Conservation (phyloP, 2,797 vertebrate genomes). For the Choloepus didactylus region DNA sequence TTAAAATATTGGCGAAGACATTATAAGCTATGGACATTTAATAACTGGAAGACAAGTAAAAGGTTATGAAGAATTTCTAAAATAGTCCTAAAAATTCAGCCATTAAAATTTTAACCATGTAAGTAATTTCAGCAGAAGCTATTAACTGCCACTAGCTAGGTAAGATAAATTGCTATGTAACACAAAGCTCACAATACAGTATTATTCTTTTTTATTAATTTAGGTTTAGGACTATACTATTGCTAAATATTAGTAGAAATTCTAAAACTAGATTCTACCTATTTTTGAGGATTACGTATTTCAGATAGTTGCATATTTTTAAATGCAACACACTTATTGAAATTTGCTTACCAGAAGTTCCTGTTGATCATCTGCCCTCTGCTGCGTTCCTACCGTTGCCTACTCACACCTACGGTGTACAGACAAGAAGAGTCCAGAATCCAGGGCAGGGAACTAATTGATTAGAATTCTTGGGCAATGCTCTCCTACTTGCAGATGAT, state of each 20-base stretch:
- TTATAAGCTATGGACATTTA: neutral
- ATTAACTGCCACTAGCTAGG: neutral
- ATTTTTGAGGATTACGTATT: neutral
- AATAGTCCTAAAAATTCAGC: neutral
- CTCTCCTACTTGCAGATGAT: neutral
- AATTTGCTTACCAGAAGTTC: neutral
- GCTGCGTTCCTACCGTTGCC: neutral
- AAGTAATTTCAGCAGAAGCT: neutral
- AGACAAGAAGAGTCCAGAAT: neutral
- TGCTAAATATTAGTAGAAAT: neutral
- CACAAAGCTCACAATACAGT: neutral
- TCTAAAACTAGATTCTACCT: constrained; percentile 15
- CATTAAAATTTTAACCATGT: neutral
- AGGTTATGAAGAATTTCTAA: constrained; percentile 34
- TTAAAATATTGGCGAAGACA: neutral
- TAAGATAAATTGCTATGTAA: neutral
- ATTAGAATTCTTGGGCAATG: neutral
- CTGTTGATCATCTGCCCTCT: neutral
- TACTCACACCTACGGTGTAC: neutral
- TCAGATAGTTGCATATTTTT: neutral
- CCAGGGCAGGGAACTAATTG: neutral
- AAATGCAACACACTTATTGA: neutral
- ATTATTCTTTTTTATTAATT: neutral
- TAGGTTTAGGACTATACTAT: neutral
- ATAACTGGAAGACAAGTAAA: constrained; percentile 23